phyloP scores from a whole-genome alignment of 2,797 vertebrate species.

The Esox masquinongy region DNA sequence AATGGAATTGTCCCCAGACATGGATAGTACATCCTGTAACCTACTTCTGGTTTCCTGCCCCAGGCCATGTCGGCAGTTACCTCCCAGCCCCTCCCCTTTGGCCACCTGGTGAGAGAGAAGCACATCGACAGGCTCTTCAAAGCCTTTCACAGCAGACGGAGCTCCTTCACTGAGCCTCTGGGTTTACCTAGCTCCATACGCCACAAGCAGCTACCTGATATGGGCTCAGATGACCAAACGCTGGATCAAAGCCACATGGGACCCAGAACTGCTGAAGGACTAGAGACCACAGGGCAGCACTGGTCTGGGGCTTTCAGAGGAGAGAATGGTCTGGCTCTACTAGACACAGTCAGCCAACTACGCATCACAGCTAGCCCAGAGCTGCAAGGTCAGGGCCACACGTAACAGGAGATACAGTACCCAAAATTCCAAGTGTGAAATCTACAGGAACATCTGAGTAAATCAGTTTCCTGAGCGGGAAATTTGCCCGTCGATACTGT shows the following conservation, averaged over 20 bases:
- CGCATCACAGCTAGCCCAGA: slow-evolving; percentile 73
- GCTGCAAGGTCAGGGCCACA: slow-evolving; percentile 68
- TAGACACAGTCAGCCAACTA: slow-evolving; percentile 70
- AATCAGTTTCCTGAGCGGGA: not conserved
- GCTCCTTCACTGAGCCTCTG: slow-evolving; percentile 40
- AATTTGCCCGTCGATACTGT: not conserved
- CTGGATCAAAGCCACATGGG: not conserved
- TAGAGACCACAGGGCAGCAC: slow-evolving; percentile 31
- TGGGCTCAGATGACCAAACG: slow-evolving; percentile 24
- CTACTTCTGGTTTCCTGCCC: slow-evolving; percentile 21
- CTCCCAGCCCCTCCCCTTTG: slow-evolving; percentile 73
- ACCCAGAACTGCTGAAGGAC: not conserved
- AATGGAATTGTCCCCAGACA: not conserved
- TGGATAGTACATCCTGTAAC: not conserved
- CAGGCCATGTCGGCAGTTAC: slow-evolving; percentile 72
- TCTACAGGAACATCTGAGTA: not conserved
- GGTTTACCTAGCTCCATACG: slow-evolving; percentile 29
- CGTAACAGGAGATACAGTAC: too few species aligned
- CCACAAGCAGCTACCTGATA: slow-evolving; percentile 15
- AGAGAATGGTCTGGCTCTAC: slow-evolving; percentile 54
- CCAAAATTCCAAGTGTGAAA: not conserved
- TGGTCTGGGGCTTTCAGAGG: slow-evolving; percentile 12
- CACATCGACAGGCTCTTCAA: slow-evolving; percentile 75
- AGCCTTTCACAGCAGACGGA: slow-evolving; percentile 58
- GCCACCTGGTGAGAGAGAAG: slow-evolving; percentile 75